These are phyloP conservation scores for Leptopilina clavipes DNA, from an alignment of 1,140 invertebrate species.

Conservation along the genomic window DNA sequence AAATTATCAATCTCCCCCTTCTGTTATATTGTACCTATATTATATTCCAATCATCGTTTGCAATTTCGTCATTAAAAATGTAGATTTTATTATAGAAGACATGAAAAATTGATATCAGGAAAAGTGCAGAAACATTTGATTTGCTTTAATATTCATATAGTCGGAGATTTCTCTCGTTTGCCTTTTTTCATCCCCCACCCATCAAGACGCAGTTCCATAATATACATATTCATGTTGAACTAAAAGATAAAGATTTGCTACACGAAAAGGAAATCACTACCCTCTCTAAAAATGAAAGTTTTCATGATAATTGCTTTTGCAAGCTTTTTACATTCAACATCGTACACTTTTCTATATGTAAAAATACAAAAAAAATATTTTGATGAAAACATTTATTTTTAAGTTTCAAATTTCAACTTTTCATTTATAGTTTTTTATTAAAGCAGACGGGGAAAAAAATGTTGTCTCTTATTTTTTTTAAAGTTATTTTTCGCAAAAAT, in stretches of 20 bases:
- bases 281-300: conserved; percentile 2
- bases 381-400: background rate
- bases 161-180: background rate
- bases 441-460: too few relatives aligned
- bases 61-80: background rate
- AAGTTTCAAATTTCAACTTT: background rate
- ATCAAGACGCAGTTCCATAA: background rate
- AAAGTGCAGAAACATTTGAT: background rate
- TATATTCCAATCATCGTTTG: too few relatives aligned
- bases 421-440: background rate
- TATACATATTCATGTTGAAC: background rate
- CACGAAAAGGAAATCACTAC: background rate
- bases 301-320: background rate
- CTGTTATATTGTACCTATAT: too few relatives aligned
- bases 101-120: background rate
- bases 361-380: background rate
- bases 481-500: too few relatives aligned
- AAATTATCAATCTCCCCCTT: too few relatives aligned
- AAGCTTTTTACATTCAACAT: background rate
- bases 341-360: background rate
- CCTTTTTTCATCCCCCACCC: background rate
- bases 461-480: too few relatives aligned
- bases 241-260: background rate
- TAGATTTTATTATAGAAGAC: background rate
- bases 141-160: background rate